Conservation (phyloP, 1,140 invertebrate species). For the Drosophila suzukii region DNA sequence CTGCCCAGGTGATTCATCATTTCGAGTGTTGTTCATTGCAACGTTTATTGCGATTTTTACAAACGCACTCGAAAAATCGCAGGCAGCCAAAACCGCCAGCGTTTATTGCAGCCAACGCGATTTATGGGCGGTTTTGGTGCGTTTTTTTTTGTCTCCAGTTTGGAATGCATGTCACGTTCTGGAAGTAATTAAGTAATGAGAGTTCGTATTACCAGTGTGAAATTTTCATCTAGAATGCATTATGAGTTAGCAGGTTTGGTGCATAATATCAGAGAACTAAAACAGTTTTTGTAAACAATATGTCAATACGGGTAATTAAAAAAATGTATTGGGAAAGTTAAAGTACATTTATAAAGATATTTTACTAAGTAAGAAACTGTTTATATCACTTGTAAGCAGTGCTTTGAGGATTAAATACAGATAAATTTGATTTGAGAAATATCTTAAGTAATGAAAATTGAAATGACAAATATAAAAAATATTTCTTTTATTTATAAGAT, state of each 20-base stretch:
- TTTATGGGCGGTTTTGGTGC: slow-evolving; percentile 37
- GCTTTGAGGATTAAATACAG: too few relatives aligned
- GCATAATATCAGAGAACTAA: background rate
- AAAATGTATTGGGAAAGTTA: background rate
- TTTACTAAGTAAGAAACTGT: too few relatives aligned
- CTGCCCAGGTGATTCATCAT: slow-evolving; percentile 81
- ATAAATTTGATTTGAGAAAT: too few relatives aligned
- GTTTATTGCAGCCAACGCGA: slow-evolving; percentile 41
- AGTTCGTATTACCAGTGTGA: background rate
- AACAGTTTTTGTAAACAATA: background rate
- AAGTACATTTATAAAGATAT: too few relatives aligned
- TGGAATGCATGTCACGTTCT: slow-evolving; percentile 26
- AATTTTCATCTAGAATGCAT: background rate
- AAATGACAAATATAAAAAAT: too few relatives aligned
- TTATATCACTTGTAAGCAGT: too few relatives aligned
- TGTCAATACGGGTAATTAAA: background rate
- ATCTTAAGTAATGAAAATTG: too few relatives aligned
- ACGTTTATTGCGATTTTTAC: slow-evolving; percentile 84
- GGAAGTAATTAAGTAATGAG: background rate
- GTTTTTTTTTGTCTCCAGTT: background rate
- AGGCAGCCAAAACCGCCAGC: slow-evolving; percentile 23
- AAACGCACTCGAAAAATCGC: slow-evolving; percentile 74
- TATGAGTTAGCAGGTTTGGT: background rate
- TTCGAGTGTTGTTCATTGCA: slow-evolving; percentile 83
- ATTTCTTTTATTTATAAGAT: too few relatives aligned